These are phyloP conservation scores for Pasiphila rectangulata DNA, from an alignment of 2,888 invertebrate species.

Conservation along the genomic window DNA sequence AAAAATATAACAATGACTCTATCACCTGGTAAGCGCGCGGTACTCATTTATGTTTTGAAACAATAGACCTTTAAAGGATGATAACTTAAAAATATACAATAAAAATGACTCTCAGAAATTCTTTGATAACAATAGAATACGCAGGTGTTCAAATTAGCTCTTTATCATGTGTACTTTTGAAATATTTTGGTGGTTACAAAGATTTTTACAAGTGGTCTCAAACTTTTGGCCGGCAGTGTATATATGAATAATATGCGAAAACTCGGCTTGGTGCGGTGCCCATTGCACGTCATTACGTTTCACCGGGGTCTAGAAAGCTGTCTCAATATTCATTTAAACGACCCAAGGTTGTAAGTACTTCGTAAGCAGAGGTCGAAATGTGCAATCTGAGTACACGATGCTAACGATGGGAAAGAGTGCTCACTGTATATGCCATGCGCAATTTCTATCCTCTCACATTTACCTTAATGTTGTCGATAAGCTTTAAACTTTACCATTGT, in stretches of 20 bases:
- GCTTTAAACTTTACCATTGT: slow-evolving; percentile 27
- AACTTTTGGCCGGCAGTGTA: too few relatives aligned
- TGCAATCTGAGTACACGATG: slow-evolving; percentile 31
- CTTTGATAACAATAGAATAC: too few relatives aligned
- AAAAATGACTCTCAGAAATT: too few relatives aligned
- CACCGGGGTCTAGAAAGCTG: slow-evolving; percentile 33
- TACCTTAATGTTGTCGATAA: slow-evolving; percentile 28
- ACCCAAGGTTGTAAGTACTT: slow-evolving; percentile 38
- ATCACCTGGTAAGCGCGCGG: too few relatives aligned
- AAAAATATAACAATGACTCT: too few relatives aligned
- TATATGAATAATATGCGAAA: slow-evolving; percentile 12
- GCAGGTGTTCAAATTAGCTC: too few relatives aligned
- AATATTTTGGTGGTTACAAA: too few relatives aligned
- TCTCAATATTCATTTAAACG: slow-evolving; percentile 30
- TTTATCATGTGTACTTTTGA: too few relatives aligned
- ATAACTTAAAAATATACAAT: too few relatives aligned
- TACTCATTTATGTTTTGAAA: too few relatives aligned
- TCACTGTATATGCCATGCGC: slow-evolving; percentile 28
- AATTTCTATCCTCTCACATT: slow-evolving; percentile 30
- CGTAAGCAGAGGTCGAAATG: slow-evolving; percentile 35
- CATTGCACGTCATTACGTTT: slow-evolving; percentile 20
- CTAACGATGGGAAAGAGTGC: slow-evolving; percentile 39
- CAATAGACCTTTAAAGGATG: too few relatives aligned
- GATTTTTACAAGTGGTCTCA: too few relatives aligned
- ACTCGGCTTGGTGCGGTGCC: slow-evolving; percentile 7